Evolutionary conservation across 2,888 invertebrate species (phyloP), one percentile per base, ranked within the genome.

Genomic region (Drosophila kanekoi): DNA sequence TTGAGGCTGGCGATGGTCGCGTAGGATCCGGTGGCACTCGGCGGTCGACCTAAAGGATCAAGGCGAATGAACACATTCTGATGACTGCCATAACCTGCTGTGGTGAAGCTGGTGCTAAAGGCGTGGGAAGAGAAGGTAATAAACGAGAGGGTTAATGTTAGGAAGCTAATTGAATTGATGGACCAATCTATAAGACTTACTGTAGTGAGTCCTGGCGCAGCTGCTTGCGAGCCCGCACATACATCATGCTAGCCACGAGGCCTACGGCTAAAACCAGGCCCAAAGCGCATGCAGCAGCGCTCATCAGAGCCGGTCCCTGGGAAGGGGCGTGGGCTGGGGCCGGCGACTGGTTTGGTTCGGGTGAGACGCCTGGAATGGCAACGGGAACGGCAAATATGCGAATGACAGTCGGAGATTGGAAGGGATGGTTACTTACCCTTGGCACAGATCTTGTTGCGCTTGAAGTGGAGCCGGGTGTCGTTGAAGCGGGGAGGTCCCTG

Each of bases 391-490:
- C n/a, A n/a, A 23, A 33, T 40, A 0, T 38, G 13, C 8, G 13
- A 11, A 40, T 40, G 61, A 20, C 20, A 32, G 48, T 5, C n/a
- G 8, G 3, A 35, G 18, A n/a, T 11, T 14, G 60, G 20, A 20
- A 11, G 11, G 8, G 1, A 9, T 1, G 11, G 2, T 35, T 43
- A 32, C 87, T 81, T 77, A 96, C 96, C 96, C 94, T 96, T 95
- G 73, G 96, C 94, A 91, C 98, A 98, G 86, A 97, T 96, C 93
- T 97, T 98, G 92, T 96, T 97, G 77, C 98, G 94, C 89, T 95
- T 95, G 93, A 98, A 96, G 80, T 95, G 94, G 63, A 98, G 93
- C 77, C 94, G 93, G 10, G 96, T 95, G 87, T 95, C 95, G 90
- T 96, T 95, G 92, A 96, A 94, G n/a, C 94, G 94, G 68, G 95